A percentile compares a stretch with the other conserved stretches of the same genome.
phyloP scores from a whole-genome alignment of 2,888 invertebrate species.

The Hetaerina titia region DNA sequence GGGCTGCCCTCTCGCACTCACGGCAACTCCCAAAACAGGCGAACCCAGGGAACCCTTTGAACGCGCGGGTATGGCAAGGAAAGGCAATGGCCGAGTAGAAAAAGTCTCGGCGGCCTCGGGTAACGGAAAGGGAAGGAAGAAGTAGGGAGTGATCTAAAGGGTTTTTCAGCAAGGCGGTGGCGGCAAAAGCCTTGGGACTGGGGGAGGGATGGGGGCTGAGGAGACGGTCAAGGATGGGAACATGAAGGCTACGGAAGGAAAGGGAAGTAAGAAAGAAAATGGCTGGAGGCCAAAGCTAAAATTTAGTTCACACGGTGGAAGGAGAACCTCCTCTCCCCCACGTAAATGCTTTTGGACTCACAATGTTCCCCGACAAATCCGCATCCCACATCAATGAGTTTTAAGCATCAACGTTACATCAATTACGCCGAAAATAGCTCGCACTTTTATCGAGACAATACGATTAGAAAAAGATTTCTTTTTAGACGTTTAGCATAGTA shows the following conservation, averaged over 20 bases:
- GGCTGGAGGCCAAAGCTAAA: too few relatives aligned
- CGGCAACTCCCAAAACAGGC: background rate
- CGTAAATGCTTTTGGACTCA: too few relatives aligned
- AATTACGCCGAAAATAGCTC: too few relatives aligned
- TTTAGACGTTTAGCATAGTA: too few relatives aligned
- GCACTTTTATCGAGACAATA: too few relatives aligned
- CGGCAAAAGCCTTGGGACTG: background rate
- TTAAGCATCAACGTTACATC: too few relatives aligned
- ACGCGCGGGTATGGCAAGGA: background rate
- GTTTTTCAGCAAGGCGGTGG: background rate
- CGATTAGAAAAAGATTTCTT: too few relatives aligned
- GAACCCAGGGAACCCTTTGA: constrained; percentile 6
- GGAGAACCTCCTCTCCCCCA: too few relatives aligned
- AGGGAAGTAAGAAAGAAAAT: background rate
- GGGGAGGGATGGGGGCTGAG: background rate
- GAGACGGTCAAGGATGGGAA: too few relatives aligned
- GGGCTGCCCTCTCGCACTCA: background rate
- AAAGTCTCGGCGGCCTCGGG: background rate
- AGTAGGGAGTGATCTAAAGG: background rate
- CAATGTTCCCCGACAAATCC: too few relatives aligned
- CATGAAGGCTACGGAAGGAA: background rate
- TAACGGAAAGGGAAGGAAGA: background rate
- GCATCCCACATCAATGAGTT: too few relatives aligned
- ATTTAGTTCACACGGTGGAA: too few relatives aligned
- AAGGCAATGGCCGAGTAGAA: background rate